Percentiles rank a stretch among this genome's conserved stretches.
phyloP scores from a whole-genome alignment of 1,140 invertebrate genomes.

The Ruditapes philippinarum region DNA sequence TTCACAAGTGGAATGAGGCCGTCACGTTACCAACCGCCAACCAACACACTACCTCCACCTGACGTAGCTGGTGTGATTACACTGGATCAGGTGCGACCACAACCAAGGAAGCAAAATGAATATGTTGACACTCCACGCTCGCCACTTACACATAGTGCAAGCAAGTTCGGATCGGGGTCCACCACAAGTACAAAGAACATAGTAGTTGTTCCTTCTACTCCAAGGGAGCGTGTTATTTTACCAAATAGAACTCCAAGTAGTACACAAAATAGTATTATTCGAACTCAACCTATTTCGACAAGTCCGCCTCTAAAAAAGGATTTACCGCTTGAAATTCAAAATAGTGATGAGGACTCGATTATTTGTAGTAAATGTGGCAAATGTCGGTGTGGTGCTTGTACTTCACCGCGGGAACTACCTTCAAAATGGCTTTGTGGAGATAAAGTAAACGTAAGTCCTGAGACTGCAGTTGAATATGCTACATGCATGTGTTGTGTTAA shows the following conservation, averaged over 20 bases:
- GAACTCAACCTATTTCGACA: slow-evolving; percentile 75
- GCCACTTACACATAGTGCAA: slow-evolving; percentile 38
- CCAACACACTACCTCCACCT: slow-evolving; percentile 34
- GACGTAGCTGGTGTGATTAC: slow-evolving; percentile 75
- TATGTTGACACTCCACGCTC: slow-evolving; percentile 84
- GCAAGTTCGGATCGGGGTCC: not conserved
- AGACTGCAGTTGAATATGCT: slow-evolving; percentile 94
- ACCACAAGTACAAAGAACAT: slow-evolving; percentile 25
- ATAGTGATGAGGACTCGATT: slow-evolving; percentile 88
- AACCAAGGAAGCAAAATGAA: slow-evolving; percentile 83
- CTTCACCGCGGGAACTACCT: slow-evolving; percentile 93
- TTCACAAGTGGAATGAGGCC: slow-evolving; percentile 42
- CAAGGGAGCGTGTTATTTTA: slow-evolving; percentile 44
- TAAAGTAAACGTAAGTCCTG: slow-evolving; percentile 94
- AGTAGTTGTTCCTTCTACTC: slow-evolving; percentile 15
- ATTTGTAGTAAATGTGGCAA: slow-evolving; percentile 94
- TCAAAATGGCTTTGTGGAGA: slow-evolving; percentile 95
- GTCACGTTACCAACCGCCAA: slow-evolving; percentile 55
- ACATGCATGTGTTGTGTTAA: slow-evolving; percentile 98
- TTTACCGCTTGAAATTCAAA: slow-evolving; percentile 78
- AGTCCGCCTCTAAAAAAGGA: slow-evolving; percentile 81
- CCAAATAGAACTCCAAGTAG: slow-evolving; percentile 55
- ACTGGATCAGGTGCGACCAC: slow-evolving; percentile 79
- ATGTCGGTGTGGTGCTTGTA: slow-evolving; percentile 95
- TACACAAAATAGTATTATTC: slow-evolving; percentile 65